Evolutionary conservation across 2,888 invertebrate species (phyloP), one percentile per base, ranked within the genome.

Genomic region (Neuroscelio doddi): DNA sequence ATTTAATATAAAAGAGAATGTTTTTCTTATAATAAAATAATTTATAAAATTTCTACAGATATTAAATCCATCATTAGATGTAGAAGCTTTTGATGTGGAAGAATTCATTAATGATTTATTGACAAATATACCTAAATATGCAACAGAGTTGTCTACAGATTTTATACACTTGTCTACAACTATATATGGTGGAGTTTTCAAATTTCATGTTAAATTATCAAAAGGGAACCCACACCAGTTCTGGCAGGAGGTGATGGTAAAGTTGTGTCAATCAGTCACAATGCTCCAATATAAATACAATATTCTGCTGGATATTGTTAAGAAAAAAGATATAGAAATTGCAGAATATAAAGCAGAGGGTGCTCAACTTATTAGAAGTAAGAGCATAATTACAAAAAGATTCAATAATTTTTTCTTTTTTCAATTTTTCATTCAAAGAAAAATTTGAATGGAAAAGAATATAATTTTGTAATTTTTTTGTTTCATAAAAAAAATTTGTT

Each of bases 271-370:
- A 12, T 67, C 75, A 0, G 68, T 77, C 1, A 68, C 51, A 24
- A 77, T 80, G 58, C 38, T 82, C 3, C 30, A 65, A 8, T 55
- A 71, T 1, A 75, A 73, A 55, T 72, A 79, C 12, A 51, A 71
- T 4, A 53, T 70, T 30, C 59, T 84, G 34, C 38, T 77, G 34
- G 68, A 79, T 52, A 64, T 81, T 12, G 50, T 83, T 3, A 75
- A 71, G 16, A 76, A 46, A n/a, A 83, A 84, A 39, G 83, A 84
- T 49, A 64, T 69, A 15, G 84, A 83, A 68, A 82, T 84, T 57
- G 52, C 57, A 1, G 83, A 82, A 32, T 83, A 83, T 24, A 81
- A 75, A 71, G 73, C 78, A 5, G 74, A 74, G 61, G 83, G 81
- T 9, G 79, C 76, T 15, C 56, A 77, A 63, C 63, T 83, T 39